These are phyloP conservation scores for Rousettus madagascariensis DNA, from an alignment of 2,797 vertebrate species.

Conservation along the genomic window DNA sequence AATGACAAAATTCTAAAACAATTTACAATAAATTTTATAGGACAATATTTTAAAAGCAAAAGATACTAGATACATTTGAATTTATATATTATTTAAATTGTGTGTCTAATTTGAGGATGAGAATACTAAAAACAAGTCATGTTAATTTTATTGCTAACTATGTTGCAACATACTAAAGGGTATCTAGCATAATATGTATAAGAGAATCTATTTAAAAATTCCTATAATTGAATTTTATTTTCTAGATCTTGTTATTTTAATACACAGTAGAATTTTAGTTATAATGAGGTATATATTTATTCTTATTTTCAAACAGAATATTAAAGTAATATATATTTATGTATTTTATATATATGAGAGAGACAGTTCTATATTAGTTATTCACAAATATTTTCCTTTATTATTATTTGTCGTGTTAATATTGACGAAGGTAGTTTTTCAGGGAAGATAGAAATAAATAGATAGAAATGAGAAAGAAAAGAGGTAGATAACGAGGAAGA, in stretches of 20 bases:
- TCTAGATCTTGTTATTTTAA: neutral
- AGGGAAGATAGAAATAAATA: neutral
- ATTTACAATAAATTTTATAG: neutral
- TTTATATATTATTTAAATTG: neutral
- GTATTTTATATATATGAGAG: too few relatives aligned
- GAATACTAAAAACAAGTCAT: neutral
- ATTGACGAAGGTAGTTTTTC: neutral
- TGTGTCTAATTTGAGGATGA: neutral
- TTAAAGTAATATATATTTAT: neutral
- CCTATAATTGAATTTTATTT: neutral
- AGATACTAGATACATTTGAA: neutral
- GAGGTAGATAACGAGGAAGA: neutral
- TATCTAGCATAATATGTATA: neutral
- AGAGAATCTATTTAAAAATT: neutral
- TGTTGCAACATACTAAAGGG: neutral
- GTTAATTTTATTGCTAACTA: neutral
- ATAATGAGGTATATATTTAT: neutral
- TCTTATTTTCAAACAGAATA: neutral
- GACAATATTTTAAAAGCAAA: neutral
- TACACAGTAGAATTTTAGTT: neutral
- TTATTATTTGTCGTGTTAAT: neutral
- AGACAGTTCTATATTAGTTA: neutral
- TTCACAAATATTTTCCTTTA: neutral
- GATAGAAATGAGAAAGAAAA: neutral
- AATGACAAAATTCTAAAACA: constrained; percentile 8